Evolutionary conservation across 1,140 invertebrate species (phyloP), one percentile per base, ranked within the genome.

Genomic region (Anthonomus grandis): DNA sequence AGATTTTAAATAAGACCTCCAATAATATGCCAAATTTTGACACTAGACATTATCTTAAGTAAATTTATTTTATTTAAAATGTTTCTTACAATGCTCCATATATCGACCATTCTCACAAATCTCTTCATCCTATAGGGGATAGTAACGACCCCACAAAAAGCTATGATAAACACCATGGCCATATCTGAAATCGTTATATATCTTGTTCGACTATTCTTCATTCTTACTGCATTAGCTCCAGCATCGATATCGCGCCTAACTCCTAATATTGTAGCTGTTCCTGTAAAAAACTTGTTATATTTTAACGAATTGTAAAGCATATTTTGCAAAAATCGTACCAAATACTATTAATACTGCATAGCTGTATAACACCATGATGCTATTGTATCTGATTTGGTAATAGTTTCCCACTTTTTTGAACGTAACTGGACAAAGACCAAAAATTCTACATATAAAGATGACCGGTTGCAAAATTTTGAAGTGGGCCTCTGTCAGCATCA

Each of bases 101-200:
- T 48, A 6, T 57, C 54, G 10, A 63, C 5, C 13, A 57, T 53
- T 12, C 34, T 25, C 1, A 41, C 15, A 46, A 63, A 57, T 4
- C 44, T 42, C 12, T 48, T 45, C 46, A 57, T 42, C 50, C 50
- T 52, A 12, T 56, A 63, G 21, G 62, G 62, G n/a, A 59, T 57
- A 1, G 52, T 51, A 3, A 53, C 18, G 2, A 63, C 39, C 12
- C 54, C 55, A 24, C 51, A 42, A 6, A 54, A 21, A 17, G 38
- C 62, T 4, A 59, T 60, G 4, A 57, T n/a, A 23, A 63, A 57
- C n/a, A 63, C 52, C 21, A 57, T 38, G 12, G 51, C 38, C n/a
- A 63, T 44, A 41, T 63, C 62, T 18, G 49, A 60, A 34, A 21
- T 24, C 1, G 57, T 27, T 10, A 63, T 55, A 19, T 47, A 60